Evolutionary conservation across 2,797 vertebrate species (phyloP).

Genomic region (Lacerta agilis): DNA sequence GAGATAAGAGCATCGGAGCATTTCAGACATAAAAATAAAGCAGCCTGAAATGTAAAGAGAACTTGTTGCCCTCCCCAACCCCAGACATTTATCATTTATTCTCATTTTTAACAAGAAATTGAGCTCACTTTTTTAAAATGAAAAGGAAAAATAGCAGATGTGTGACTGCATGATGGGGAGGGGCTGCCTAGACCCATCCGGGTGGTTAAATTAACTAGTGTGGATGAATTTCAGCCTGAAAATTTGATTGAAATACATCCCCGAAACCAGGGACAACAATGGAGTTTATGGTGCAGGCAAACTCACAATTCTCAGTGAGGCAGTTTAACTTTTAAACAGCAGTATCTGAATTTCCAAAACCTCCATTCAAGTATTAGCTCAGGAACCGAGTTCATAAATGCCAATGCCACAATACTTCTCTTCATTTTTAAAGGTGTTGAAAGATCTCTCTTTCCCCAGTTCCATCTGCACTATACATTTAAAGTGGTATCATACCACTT

Average conservation of each 20-base stretch:
- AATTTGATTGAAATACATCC: too few species aligned
- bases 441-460: too few species aligned
- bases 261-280: not conserved
- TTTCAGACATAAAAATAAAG: slow-evolving; percentile 15
- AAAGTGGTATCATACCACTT: too few species aligned
- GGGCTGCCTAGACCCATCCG: not conserved
- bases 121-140: not conserved
- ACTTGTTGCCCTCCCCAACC: not conserved
- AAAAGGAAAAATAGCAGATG: not conserved
- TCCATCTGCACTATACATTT: too few species aligned
- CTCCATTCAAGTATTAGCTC: too few species aligned
- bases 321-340: too few species aligned
- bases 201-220: not conserved
- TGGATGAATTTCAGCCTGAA: not conserved
- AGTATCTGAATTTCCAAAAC: too few species aligned
- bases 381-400: too few species aligned
- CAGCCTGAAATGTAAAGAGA: slow-evolving; percentile 15
- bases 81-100: slow-evolving; percentile 4
- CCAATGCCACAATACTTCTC: too few species aligned
- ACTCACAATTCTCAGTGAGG: too few species aligned
- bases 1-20: not conserved
- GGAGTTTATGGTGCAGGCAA: not conserved
- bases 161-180: not conserved
- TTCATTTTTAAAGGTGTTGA: too few species aligned
- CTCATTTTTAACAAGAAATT: not conserved